These are phyloP conservation scores for Butorides virescens DNA, from an alignment of 2,113 vertebrate genomes.

Conservation along the genomic window DNA sequence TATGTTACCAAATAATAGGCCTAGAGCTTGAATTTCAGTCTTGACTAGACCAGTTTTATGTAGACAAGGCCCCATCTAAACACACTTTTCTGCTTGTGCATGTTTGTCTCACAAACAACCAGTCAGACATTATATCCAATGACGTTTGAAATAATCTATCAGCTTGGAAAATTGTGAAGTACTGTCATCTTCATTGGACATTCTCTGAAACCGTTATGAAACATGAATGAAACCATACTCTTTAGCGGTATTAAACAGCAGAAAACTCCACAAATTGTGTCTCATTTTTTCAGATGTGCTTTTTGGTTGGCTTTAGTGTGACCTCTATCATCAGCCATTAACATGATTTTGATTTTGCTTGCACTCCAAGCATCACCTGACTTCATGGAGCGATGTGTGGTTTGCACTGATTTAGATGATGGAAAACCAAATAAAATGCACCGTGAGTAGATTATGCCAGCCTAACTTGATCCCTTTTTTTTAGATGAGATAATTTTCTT, in stretches of 20 bases:
- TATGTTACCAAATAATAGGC: background rate
- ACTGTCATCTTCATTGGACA: background rate
- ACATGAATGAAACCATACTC: fast-evolving
- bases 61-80: background rate
- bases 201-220: background rate
- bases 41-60: background rate
- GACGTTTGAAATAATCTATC: background rate
- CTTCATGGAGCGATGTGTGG: background rate
- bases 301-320: background rate
- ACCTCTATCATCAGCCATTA: background rate
- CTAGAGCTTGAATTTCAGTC: background rate
- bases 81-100: background rate
- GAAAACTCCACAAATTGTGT: background rate
- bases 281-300: background rate
- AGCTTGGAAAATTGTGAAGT: background rate
- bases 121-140: background rate
- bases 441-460: background rate
- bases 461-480: background rate
- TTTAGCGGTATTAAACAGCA: background rate
- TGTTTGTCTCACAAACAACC: background rate
- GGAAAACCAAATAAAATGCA: background rate
- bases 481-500: background rate
- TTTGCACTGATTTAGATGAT: background rate
- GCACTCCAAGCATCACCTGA: background rate
- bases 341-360: background rate